Conservation (phyloP, 2,797 vertebrate genomes). For the Urosaurus nigricauda region DNA sequence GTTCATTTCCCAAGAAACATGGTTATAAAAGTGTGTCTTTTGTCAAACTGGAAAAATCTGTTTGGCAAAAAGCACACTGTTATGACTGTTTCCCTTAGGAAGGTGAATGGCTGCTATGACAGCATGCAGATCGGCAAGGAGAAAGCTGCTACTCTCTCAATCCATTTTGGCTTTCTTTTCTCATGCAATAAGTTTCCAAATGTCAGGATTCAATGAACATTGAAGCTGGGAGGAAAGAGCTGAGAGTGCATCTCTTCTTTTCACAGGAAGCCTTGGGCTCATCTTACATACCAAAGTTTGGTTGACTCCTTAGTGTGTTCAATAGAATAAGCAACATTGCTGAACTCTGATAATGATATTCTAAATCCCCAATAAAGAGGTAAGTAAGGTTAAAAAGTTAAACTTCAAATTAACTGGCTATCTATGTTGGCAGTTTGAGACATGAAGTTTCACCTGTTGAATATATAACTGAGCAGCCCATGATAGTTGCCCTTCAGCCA, state of each 20-base stretch:
- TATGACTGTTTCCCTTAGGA: too few relatives aligned
- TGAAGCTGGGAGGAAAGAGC: not conserved
- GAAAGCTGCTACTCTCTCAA: too few relatives aligned
- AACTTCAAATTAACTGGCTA: not conserved
- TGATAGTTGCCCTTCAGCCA: not conserved
- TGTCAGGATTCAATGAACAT: not conserved
- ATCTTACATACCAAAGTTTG: not conserved
- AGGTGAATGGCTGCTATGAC: too few relatives aligned
- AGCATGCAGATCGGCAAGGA: too few relatives aligned
- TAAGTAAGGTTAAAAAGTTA: not conserved
- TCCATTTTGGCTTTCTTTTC: too few relatives aligned
- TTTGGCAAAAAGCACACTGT: too few relatives aligned
- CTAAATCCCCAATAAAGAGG: too few relatives aligned
- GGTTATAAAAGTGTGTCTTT: too few relatives aligned
- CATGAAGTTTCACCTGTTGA: not conserved
- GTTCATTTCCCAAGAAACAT: too few relatives aligned
- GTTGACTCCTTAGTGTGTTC: not conserved
- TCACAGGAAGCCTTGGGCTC: not conserved
- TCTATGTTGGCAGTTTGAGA: not conserved
- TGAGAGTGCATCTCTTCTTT: constrained; percentile 15
- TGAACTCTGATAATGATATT: not conserved
- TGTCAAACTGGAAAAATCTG: too few relatives aligned
- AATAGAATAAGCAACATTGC: not conserved
- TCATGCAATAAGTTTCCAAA: not conserved
- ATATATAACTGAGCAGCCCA: not conserved